Conservation (phyloP, 2,797 vertebrate genomes). For the Paguma larvata region DNA sequence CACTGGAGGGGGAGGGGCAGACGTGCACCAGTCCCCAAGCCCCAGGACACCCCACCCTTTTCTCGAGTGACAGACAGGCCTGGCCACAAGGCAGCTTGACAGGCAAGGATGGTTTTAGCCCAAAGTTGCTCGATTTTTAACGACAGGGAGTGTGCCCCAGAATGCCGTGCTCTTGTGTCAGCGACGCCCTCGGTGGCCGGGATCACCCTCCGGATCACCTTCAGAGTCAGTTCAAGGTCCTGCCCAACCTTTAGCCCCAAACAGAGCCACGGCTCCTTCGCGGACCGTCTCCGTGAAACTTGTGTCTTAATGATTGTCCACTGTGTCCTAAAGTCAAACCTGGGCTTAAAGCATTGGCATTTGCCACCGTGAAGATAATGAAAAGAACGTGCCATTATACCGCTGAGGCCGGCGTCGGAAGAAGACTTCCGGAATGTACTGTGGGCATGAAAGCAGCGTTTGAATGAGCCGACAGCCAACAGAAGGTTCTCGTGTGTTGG, state of each 20-base stretch:
- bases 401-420: too few species aligned
- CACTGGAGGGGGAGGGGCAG: background rate
- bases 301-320: background rate
- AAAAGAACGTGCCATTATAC: too few species aligned
- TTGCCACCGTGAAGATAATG: background rate
- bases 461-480: too few species aligned
- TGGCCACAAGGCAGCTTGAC: background rate
- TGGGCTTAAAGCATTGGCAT: too few species aligned
- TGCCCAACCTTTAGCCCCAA: background rate
- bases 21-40: background rate
- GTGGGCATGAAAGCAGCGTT: fast-evolving
- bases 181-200: too few species aligned
- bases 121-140: fast-evolving
- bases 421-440: background rate
- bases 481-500: background rate
- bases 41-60: background rate
- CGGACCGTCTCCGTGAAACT: background rate
- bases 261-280: background rate
- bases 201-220: background rate
- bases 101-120: too few species aligned
- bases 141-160: too few species aligned
- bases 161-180: fast-evolving
- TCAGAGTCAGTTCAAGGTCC: background rate
- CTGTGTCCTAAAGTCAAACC: background rate
- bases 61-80: background rate